Evolutionary conservation across 1,140 invertebrate genomes (phyloP).

Genomic region (Zaprionus nigranus): DNA sequence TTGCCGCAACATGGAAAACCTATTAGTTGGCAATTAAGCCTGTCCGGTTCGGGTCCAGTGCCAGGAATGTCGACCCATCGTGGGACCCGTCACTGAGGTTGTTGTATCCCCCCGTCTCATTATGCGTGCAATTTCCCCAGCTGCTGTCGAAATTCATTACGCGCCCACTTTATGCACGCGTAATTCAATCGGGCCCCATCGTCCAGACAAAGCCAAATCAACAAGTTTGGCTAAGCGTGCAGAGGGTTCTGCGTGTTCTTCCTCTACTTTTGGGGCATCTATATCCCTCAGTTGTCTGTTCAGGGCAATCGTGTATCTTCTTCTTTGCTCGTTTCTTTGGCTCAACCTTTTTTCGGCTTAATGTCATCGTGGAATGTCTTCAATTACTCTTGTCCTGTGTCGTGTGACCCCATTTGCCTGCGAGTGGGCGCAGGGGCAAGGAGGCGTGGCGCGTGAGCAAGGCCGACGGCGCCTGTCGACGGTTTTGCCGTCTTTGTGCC

Average conservation of each 20-base stretch:
- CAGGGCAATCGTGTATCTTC: conserved; percentile 14
- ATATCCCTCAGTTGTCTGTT: not conserved
- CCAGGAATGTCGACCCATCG: conserved; percentile 4
- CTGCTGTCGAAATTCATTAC: conserved; percentile 56
- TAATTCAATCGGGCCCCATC: conserved; percentile 62
- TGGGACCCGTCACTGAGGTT: not conserved
- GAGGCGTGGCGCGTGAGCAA: not conserved
- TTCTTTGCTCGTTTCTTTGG: conserved; percentile 14
- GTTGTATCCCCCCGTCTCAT: conserved; percentile 18
- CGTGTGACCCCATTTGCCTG: conserved; percentile 25
- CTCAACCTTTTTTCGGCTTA: conserved; percentile 57
- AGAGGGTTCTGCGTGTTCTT: not conserved
- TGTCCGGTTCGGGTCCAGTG: conserved; percentile 22
- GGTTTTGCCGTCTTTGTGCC: conserved; percentile 25
- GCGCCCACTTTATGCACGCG: conserved; percentile 55
- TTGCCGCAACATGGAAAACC: conserved; percentile 44
- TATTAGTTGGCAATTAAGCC: conserved; percentile 64
- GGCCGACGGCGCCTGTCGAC: conserved; percentile 8
- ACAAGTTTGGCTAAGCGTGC: conserved; percentile 65
- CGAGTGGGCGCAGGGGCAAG: not conserved
- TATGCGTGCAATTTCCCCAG: conserved; percentile 26
- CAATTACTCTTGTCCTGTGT: conserved; percentile 58
- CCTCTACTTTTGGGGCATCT: not conserved
- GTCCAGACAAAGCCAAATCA: conserved; percentile 55
- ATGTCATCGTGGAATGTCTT: conserved; percentile 72